These are phyloP conservation scores for Blastomussa wellsi DNA, from an alignment of 92 coral and sea anemone genomes.

Conservation along the genomic window DNA sequence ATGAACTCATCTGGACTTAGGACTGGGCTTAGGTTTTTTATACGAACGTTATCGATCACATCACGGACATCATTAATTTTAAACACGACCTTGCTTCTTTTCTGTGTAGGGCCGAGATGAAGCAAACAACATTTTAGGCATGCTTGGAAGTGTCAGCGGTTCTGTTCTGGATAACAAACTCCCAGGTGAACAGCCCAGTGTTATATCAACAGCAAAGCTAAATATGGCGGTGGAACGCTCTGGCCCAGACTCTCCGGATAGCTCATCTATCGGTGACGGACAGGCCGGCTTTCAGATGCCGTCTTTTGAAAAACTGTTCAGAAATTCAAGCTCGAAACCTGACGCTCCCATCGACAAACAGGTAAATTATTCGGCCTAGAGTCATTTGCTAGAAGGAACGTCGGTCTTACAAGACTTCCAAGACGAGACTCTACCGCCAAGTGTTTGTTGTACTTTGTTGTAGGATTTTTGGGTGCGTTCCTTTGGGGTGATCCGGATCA, in stretches of 20 bases:
- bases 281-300: constrained; percentile 37
- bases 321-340: neutral
- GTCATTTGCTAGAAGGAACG: neutral
- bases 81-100: neutral
- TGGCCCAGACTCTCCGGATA: constrained; percentile 31
- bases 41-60: too few species aligned
- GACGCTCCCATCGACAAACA: constrained; percentile 29
- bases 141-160: constrained; percentile 47
- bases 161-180: constrained; percentile 46
- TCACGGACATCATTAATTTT: neutral
- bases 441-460: too few species aligned
- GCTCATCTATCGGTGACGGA: constrained; percentile 49
- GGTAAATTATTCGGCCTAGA: neutral
- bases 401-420: too few species aligned
- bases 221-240: constrained; percentile 49
- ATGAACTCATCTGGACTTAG: too few species aligned
- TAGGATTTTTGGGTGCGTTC: too few species aligned
- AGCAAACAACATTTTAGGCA: constrained; percentile 40
- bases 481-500: too few species aligned
- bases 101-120: constrained; percentile 26
- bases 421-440: too few species aligned
- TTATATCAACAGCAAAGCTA: constrained; percentile 34
- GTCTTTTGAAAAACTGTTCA: constrained; percentile 30
- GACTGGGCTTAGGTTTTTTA: too few species aligned
- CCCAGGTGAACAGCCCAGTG: constrained; percentile 40